Base-by-base conservation (phyloP, 2,888 invertebrate genomes). In the Drosophila testacea region DNA sequence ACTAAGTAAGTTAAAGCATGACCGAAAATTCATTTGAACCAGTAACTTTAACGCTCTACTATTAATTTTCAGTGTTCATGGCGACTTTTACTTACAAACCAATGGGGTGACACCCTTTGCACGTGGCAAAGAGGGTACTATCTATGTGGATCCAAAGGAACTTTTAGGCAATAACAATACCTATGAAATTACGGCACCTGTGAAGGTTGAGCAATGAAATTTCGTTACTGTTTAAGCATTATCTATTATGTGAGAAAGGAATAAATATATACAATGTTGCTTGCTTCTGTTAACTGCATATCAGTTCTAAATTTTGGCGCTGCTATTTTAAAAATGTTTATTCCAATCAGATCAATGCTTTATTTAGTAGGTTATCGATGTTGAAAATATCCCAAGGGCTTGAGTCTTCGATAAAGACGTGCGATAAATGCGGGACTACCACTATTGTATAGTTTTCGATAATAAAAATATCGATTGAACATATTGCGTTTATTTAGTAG, bases 71-170 rank as follows among this genome's bases (percentile, higher is more conserved):
- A 92, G 92, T 54, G 81, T 90, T 36, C 72, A 74, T 52, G 93
- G 93, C 51, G 90, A 92, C 70, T 92, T 90, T 80, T 93, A 87
- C 81, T 85, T 92, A 72, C 92, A 91, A 90, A 93, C 93, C 28
- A 93, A 92, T 78, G 92, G 91, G 10, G 56, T 79, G 28, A 75
- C 79, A 13, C 92, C 93, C 0, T 93, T 76, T 80, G 92, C 91
- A 9, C 88, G 90, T 56, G 92, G 92, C 4, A 77, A 76, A 16
- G 77, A 77, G 5, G 92, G 92, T 3, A 80, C 81, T 3, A 61
- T 48, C 0, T 91, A 88, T 66, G 88, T 90, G 34, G 90, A 91
- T 11, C 89, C 90, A 4, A 89, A 89, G 54, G 87, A 88, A 11
- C 76, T 86, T 6, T 47, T 84, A 28, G 86, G 81, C 34, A 88